Conservation (phyloP, 2,797 vertebrate species). For the Tympanoctomys barrerae region DNA sequence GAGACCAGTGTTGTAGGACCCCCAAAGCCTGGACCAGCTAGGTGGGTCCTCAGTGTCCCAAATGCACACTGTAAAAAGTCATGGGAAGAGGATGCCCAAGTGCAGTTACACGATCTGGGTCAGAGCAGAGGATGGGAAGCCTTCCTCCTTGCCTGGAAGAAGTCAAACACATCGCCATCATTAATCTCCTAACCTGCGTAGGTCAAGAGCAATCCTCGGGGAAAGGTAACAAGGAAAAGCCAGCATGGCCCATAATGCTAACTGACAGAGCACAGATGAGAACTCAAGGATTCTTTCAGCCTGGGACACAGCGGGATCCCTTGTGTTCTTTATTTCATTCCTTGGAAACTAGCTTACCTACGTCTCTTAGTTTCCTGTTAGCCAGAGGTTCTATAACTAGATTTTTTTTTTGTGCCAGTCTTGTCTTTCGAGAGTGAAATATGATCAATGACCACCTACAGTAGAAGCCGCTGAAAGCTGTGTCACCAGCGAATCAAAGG, state of each 20-base stretch:
- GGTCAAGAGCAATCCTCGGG: background rate
- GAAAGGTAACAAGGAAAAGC: background rate
- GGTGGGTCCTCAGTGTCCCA: background rate
- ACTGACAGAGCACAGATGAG: background rate
- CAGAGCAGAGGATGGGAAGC: background rate
- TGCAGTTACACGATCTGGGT: background rate
- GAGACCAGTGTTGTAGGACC: background rate
- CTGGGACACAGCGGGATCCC: background rate
- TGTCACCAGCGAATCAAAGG: slow-evolving; percentile 52
- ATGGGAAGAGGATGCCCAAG: background rate
- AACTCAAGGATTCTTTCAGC: slow-evolving; percentile 13
- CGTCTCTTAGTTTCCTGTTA: slow-evolving; percentile 59
- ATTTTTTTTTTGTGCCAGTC: slow-evolving; percentile 49
- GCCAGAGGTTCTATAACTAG: slow-evolving; percentile 64
- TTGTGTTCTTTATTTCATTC: slow-evolving; percentile 26
- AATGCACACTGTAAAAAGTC: background rate
- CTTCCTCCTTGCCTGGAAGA: background rate
- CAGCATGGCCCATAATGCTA: background rate
- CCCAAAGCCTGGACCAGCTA: background rate
- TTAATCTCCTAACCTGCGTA: background rate
- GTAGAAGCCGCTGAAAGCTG: slow-evolving; percentile 4
- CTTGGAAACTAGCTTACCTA: slow-evolving; percentile 67
- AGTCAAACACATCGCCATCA: background rate
- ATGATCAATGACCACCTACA: slow-evolving; percentile 62
- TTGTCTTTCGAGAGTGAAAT: slow-evolving; percentile 70